Percentiles rank a stretch among this genome's conserved stretches.
Conservation (phyloP, 1,140 invertebrate genomes). For the Pygmarrhopalites habei region DNA sequence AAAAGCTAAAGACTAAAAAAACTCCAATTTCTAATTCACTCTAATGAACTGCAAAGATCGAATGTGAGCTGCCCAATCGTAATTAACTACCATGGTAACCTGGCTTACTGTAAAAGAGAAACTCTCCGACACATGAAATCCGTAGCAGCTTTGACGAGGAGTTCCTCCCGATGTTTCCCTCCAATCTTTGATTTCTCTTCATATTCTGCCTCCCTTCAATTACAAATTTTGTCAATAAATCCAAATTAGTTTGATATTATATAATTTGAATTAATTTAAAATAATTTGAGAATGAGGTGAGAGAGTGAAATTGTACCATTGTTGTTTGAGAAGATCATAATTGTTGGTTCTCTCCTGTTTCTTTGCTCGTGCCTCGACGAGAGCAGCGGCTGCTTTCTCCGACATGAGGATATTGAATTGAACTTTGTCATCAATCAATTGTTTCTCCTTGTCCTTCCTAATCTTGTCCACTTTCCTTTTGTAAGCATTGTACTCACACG, state of each 20-base stretch:
- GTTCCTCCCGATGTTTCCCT: neutral
- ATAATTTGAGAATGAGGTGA: no score
- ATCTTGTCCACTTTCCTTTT: slow-evolving; percentile 21
- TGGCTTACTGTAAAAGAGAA: no score
- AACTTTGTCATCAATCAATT: slow-evolving; percentile 34
- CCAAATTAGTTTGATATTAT: no score
- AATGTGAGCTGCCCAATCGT: no score
- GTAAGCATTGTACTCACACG: slow-evolving; percentile 33
- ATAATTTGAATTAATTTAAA: no score
- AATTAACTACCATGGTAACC: no score
- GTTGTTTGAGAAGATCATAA: slow-evolving; percentile 28
- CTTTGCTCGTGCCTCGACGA: slow-evolving; percentile 18
- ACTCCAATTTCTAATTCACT: no score
- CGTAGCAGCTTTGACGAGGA: slow-evolving; percentile 18
- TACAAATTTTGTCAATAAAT: no score
- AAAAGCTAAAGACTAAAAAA: no score
- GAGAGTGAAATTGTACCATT: slow-evolving; percentile 29
- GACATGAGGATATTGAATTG: slow-evolving; percentile 17
- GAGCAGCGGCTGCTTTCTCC: slow-evolving; percentile 23
- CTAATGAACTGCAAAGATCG: no score
- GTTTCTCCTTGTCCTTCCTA: slow-evolving; percentile 27
- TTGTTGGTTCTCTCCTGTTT: slow-evolving; percentile 17
- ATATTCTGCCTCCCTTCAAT: slow-evolving; percentile 32
- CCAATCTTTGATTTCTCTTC: slow-evolving; percentile 15
- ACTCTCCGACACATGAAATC: slow-evolving; percentile 32